Evolutionary conservation across 2,113 vertebrate species (phyloP), one percentile per base, ranked within the genome.

Genomic region (Corvus hawaiiensis): DNA sequence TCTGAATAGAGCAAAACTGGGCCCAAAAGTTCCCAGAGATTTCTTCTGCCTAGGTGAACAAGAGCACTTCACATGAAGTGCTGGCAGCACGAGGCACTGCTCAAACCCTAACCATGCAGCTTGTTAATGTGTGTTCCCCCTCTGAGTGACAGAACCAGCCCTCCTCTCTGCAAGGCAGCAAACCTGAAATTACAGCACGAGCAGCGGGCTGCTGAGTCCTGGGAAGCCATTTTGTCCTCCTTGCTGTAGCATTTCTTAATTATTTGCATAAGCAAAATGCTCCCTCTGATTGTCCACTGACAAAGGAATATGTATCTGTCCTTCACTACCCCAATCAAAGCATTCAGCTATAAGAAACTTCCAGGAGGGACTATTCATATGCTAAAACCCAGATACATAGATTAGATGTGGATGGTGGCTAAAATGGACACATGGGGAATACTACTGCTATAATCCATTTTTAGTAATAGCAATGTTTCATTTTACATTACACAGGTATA

Each of bases 81-180:
- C 68, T 90, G 93, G 87, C 89, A 91, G 89, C 62, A 22, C 2
- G 12, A 35, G 72, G 66, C 91, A 48, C 69, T 18, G 33, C 69
- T 94, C 80, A 74, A 84, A 61, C 80, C 68, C 58, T 48, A 56
- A 72, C 61, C 63, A 76, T 66, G 91, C 48, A 58, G 43, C 75
- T 89, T 88, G 81, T 59, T 96, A 91, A 82, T 1, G 11, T 7
- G 3, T 27, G 54, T n/a, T 95, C 67, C 33, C 37, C 39, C 54
- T 87, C 84, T 48, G 81, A 93, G 24, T 94, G 91, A 85, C 85
- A 91, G 86, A 93, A 72, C 7, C 28, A 91, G 72, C 79, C 67
- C 73, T 35, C 30, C 52, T 69, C 73, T 69, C 76, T 49, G 30
- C 80, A 64, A 83, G 58, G 52, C 62, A 43, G 82, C 59, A 91